Base-by-base conservation (phyloP, 2,888 invertebrate species). In the Galerucella calmariensis region DNA sequence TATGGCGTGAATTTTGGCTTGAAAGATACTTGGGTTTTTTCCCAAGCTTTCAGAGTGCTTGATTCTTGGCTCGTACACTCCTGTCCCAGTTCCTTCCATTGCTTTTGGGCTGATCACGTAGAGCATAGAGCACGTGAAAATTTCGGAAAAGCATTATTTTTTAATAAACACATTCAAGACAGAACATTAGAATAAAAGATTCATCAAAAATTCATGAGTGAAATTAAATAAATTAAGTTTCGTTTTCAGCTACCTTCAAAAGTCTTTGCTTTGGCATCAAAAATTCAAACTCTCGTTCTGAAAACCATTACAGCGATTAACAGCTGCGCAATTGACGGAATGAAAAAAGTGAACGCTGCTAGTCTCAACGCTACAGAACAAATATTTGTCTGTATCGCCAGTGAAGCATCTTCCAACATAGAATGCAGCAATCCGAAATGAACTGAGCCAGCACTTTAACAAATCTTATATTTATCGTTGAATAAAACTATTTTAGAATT, bases 251-350 rank as follows among this genome's bases (percentile, higher is more conserved):
- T 79, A 24, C 81, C 81, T 27, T 77, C 81, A 1, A 80, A 78
- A 71, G 78, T 81, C 46, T 78, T 77, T 27, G 74, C 77, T 27
- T 66, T 81, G 11, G 74, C 81, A 8, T 78, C 80, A 14, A 78
- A 75, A 46, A 78, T 81, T 44, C 81, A 81, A 69, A 75, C 74
- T 59, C 67, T 81, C 0, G 76, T 77, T n/a, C 69, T 79, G 14
- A 71, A 69, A 20, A 78, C 81, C 10, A 74, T 81, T 14, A 72
- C 69, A 2, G 77, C 78, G 9, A 74, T 81, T 14, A 78, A 81
- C 35, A 70, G 67, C 27, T 81, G 81, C 51, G 77, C 77, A 9
- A 48, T 81, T 4, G 63, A 78, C 14, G 80, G 75, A 2, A 58
- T 81, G 9, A 73, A 75, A 61, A 67, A 73, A 48, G 73, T 81